Evolutionary conservation across 2,888 invertebrate genomes (phyloP).

Genomic region (Trilocha varians): DNA sequence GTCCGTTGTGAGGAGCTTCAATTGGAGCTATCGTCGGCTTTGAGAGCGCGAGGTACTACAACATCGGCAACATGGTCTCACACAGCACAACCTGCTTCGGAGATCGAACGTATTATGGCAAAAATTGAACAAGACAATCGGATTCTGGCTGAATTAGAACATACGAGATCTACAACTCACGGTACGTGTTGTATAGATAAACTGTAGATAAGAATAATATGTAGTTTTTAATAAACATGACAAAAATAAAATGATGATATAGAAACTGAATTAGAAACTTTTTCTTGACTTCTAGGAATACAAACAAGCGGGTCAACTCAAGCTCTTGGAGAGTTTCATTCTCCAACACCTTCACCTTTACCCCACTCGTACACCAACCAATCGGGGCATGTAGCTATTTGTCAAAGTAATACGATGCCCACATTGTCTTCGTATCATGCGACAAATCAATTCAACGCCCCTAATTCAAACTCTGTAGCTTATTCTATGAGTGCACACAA

Average conservation of each 20-base stretch:
- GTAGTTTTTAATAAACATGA: no score
- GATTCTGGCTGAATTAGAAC: conserved; percentile 91
- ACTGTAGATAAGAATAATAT: no score
- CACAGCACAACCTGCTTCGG: conserved; percentile 74
- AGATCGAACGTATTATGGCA: conserved; percentile 95
- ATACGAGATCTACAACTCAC: conserved; percentile 81
- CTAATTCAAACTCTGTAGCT: conserved; percentile 63
- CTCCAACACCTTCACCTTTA: conserved; percentile 74
- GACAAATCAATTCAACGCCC: conserved; percentile 57
- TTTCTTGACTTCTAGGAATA: conserved; percentile 48
- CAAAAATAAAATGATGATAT: no score
- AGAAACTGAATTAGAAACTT: not conserved
- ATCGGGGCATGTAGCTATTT: conserved; percentile 57
- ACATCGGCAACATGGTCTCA: conserved; percentile 49
- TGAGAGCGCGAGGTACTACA: conserved; percentile 61
- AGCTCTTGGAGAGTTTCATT: conserved; percentile 78
- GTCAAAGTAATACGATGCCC: conserved; percentile 79
- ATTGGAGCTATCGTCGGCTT: conserved; percentile 85
- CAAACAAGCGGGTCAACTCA: conserved; percentile 81
- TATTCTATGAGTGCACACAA: conserved; percentile 69
- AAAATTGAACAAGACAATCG: conserved; percentile 94
- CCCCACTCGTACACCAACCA: conserved; percentile 70
- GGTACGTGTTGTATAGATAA: conserved; percentile 37
- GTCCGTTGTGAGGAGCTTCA: conserved; percentile 91
- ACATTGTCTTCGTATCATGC: conserved; percentile 69